These are phyloP conservation scores for Apodemia zela DNA, from an alignment of 2,888 invertebrate species.

Conservation along the genomic window DNA sequence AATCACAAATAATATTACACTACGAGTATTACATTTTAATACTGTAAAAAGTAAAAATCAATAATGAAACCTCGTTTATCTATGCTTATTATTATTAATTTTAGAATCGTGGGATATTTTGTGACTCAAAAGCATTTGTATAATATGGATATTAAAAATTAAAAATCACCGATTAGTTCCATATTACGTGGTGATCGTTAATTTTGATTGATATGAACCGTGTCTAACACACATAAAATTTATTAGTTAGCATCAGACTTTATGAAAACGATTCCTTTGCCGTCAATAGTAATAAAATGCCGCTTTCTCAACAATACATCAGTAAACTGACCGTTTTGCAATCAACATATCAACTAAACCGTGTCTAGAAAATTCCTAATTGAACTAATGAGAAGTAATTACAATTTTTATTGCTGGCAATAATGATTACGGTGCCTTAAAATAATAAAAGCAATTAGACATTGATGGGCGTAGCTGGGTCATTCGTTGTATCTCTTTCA, in stretches of 20 bases:
- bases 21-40: not conserved
- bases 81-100: conserved; percentile 15
- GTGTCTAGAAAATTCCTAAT: conserved; percentile 80
- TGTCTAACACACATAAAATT: conserved; percentile 69
- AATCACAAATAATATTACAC: not conserved
- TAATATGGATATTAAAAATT: conserved; percentile 67
- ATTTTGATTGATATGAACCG: conserved; percentile 71
- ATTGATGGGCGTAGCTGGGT: conserved; percentile 72
- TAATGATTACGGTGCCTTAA: conserved; percentile 81
- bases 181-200: conserved; percentile 70
- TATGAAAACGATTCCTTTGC: conserved; percentile 53
- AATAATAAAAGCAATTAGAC: conserved; percentile 81
- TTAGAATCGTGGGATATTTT: conserved; percentile 23
- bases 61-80: conserved; percentile 18
- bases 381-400: conserved; percentile 81
- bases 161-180: conserved; percentile 70
- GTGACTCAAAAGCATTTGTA: conserved; percentile 33
- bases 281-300: conserved; percentile 55
- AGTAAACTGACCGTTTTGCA: conserved; percentile 56
- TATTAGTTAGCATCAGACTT: conserved; percentile 59
- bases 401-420: conserved; percentile 78
- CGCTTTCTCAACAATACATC: conserved; percentile 67
- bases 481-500: conserved; percentile 54
- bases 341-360: conserved; percentile 74
- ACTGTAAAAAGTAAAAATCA: not conserved